phyloP scores from a whole-genome alignment of 64 coral and sea anemone species.

The Anthopleura sola region DNA sequence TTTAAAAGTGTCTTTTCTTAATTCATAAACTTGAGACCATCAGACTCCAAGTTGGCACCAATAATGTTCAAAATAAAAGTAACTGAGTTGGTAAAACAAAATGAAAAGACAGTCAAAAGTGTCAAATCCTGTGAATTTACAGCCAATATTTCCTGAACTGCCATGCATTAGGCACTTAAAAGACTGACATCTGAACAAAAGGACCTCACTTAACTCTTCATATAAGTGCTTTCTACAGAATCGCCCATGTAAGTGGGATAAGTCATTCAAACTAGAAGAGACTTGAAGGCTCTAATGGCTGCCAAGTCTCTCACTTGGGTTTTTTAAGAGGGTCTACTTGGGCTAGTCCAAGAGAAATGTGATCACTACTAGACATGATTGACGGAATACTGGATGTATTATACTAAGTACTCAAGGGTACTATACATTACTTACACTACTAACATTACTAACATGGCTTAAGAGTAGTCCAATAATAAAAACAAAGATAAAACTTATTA shows the following conservation, averaged over 20 bases:
- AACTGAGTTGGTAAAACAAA: background rate
- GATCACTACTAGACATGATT: background rate
- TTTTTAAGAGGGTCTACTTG: background rate
- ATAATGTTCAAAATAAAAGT: background rate
- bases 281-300: constrained; percentile 9
- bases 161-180: background rate
- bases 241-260: background rate
- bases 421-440: background rate
- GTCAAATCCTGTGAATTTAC: constrained; percentile 1
- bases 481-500: background rate
- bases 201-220: background rate
- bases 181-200: constrained; percentile 10
- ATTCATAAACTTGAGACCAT: background rate
- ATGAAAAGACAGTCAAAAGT: background rate
- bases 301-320: background rate
- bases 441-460: constrained; percentile 2
- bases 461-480: background rate
- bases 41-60: background rate
- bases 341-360: background rate
- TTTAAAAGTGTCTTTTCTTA: too few relatives aligned
- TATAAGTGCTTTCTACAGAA: constrained; percentile 19
- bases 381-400: background rate
- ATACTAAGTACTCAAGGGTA: background rate
- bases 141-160: constrained; percentile 8
- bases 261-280: constrained; percentile 9